Percentiles rank a stretch among this genome's conserved stretches.
phyloP scores from a whole-genome alignment of 2,113 vertebrate genomes.

The Brachyhypopomus occidentalis region DNA sequence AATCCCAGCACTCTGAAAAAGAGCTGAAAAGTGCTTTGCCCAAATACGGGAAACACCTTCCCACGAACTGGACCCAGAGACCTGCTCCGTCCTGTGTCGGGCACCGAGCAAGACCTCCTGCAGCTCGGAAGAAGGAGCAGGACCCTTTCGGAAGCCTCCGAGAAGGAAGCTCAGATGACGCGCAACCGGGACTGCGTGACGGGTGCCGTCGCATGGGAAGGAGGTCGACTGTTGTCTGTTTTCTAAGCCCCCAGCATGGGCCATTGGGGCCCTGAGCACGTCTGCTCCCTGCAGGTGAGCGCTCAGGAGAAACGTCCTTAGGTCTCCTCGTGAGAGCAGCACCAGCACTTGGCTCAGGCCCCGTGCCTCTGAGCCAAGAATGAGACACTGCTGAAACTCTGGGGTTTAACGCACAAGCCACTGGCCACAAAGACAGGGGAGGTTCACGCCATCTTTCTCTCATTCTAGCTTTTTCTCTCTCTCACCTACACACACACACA shows the following conservation, averaged over 20 bases:
- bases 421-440: conserved; percentile 15
- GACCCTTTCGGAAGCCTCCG: neutral
- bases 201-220: conserved; percentile 39
- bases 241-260: conserved; percentile 49
- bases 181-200: neutral
- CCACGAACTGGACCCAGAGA: neutral
- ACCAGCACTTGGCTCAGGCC: too few relatives aligned
- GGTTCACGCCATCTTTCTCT: neutral
- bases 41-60: conserved; percentile 68
- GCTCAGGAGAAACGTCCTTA: too few relatives aligned
- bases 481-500: neutral
- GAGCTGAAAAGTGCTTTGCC: conserved; percentile 71
- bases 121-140: conserved; percentile 16
- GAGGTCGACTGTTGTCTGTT: conserved; percentile 51
- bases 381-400: too few relatives aligned
- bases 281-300: conserved; percentile 14
- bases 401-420: conserved; percentile 10
- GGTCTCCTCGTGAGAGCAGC: too few relatives aligned
- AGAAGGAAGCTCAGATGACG: too few relatives aligned
- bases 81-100: neutral
- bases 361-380: too few relatives aligned
- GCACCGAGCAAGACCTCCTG: too few relatives aligned
- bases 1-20: conserved; percentile 61
- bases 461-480: neutral
- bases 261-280: conserved; percentile 28